These are phyloP conservation scores for Cyclura pinguis DNA, from an alignment of 2,797 vertebrate species.

Conservation along the genomic window DNA sequence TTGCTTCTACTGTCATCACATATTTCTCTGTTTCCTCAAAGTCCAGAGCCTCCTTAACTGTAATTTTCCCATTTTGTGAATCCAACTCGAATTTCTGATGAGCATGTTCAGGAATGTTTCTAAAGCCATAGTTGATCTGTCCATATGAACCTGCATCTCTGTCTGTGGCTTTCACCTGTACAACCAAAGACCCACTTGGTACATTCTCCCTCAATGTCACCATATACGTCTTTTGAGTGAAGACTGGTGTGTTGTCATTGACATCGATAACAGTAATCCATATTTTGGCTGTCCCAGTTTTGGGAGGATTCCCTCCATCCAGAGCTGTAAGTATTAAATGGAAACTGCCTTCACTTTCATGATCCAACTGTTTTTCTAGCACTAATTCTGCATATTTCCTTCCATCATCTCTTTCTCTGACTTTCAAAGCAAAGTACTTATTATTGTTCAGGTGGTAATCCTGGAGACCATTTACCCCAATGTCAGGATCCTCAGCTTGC, in stretches of 20 bases:
- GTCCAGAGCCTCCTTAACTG: constrained; percentile 55
- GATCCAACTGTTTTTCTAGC: constrained; percentile 73
- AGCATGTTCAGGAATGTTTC: constrained; percentile 12
- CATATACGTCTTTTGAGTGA: constrained; percentile 46
- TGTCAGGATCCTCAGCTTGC: constrained; percentile 69
- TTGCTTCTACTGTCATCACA: constrained; percentile 71
- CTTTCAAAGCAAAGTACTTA: constrained; percentile 74
- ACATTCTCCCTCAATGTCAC: constrained; percentile 48
- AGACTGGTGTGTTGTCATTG: constrained; percentile 56
- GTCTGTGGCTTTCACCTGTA: constrained; percentile 36
- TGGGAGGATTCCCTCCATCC: constrained; percentile 36
- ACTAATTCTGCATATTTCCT: constrained; percentile 78
- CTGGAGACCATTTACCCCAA: constrained; percentile 77
- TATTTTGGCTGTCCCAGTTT: constrained; percentile 50
- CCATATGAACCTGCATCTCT: constrained; percentile 20
- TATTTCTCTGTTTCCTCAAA: constrained; percentile 61
- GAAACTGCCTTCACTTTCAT: constrained; percentile 58
- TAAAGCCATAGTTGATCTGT: constrained; percentile 52
- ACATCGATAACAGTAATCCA: constrained; percentile 38
- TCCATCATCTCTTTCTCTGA: constrained; percentile 67
- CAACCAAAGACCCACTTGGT: accelerated
- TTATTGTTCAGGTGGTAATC: constrained; percentile 76
- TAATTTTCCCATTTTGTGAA: constrained; percentile 37
- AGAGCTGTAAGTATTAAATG: constrained; percentile 37
- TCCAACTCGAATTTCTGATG: constrained; percentile 40